These are phyloP conservation scores for Stenurella melanura DNA, from an alignment of 2,888 invertebrate species.

Conservation along the genomic window DNA sequence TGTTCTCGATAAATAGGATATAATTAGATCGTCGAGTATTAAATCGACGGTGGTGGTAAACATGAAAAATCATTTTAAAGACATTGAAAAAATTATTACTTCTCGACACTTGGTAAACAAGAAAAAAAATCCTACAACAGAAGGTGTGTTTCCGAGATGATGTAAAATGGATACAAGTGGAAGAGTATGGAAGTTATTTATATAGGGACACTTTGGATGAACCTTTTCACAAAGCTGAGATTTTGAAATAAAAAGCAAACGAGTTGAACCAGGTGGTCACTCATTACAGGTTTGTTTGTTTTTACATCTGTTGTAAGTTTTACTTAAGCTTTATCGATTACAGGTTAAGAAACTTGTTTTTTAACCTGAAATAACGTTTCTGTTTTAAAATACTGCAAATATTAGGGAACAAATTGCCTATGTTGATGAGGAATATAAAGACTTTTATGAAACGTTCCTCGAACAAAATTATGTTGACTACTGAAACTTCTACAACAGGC, in stretches of 20 bases:
- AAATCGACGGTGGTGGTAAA: no score
- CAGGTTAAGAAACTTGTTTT: no score
- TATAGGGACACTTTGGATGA: slow-evolving; percentile 30
- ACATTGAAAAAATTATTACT: no score
- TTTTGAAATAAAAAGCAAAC: slow-evolving; percentile 17
- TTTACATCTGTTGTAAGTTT: slow-evolving; percentile 8
- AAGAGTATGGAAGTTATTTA: no score
- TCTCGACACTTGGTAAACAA: background rate
- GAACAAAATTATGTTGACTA: background rate
- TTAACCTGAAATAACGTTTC: no score
- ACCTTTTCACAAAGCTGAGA: slow-evolving; percentile 27
- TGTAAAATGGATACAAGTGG: slow-evolving; percentile 29
- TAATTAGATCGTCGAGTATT: no score
- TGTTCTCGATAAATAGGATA: no score
- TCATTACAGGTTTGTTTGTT: slow-evolving; percentile 13
- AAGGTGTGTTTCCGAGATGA: slow-evolving; percentile 25
- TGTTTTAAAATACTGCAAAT: no score
- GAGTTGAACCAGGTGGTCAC: slow-evolving; percentile 7
- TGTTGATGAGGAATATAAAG: slow-evolving; percentile 33
- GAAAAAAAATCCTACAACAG: slow-evolving; percentile 15
- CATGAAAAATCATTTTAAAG: no score
- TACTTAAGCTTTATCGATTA: no score
- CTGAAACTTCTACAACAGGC: slow-evolving; percentile 5
- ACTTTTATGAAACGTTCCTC: slow-evolving; percentile 29
- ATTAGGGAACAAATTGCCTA: slow-evolving; percentile 25